Evolutionary conservation across 2,113 vertebrate species (phyloP), one percentile per base, ranked within the genome.

Genomic region (Hippocampus zosterae): DNA sequence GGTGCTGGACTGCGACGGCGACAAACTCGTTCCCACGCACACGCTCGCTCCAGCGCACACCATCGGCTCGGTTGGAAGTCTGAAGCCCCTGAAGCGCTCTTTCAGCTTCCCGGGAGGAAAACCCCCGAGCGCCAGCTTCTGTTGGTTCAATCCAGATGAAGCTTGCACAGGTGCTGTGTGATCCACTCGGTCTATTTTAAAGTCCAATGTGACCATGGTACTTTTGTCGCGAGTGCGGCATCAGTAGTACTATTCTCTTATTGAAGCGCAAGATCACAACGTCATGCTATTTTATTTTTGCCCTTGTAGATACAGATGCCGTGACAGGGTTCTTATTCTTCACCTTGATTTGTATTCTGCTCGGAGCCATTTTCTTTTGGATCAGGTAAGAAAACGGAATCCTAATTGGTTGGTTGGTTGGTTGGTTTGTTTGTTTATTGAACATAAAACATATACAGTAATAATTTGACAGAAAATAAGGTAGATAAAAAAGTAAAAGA

Each of bases 91-190:
- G 0, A 82, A 90, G 0, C 89, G 65, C 3, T 68, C 90, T 0
- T 82, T 95, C 40, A 88, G 90, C 69, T 96, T 95, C 80, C 95
- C 95, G 0, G 88, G 93, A 73, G 88, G 89, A 21, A 66, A 89
- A 73, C 81, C 90, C 0, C 92, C 93, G 0, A 78, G 66, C 2
- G 75, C 86, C 0, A 94, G 93, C 19, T 85, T 85, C 7, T 97
- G 95, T 74, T 97, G 95, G 95, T 96, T 96, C n/a, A 91, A 91
- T 41, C 79, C 92, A 0, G 75, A 86, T 0, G 41, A 84, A 64
- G 84, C 94, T 87, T 97, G 95, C 81, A 90, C 70, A 0, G 93
- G 91, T 23, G 95, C 94, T 95, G 70, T 81, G 93, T 64, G 3
- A 23, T 42, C 15, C 1, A n/a, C 8, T 12, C 5, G 16, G 61